phyloP scores from a whole-genome alignment of 2,888 invertebrate species.

The Branchipolynoe longqiensis region DNA sequence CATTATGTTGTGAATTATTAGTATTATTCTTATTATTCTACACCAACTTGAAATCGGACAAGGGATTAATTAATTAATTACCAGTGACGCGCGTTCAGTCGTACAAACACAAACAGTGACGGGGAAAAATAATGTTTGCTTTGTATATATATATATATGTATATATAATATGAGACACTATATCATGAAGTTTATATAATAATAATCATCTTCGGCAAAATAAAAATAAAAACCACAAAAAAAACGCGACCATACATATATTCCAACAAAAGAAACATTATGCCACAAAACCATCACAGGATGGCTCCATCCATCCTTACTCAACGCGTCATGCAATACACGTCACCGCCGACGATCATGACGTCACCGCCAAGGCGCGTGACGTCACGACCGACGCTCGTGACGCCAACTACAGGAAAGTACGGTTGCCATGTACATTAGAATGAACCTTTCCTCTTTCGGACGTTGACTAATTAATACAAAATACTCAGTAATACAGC shows the following conservation, averaged over 20 bases:
- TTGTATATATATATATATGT: slow-evolving; percentile 36
- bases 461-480: slow-evolving; percentile 52
- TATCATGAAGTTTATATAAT: slow-evolving; percentile 32
- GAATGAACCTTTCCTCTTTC: not conserved
- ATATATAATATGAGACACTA: slow-evolving; percentile 35
- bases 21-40: no score
- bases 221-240: no score
- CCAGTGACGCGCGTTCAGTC: slow-evolving; percentile 26
- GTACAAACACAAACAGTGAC: slow-evolving; percentile 41
- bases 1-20: no score
- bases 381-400: not conserved
- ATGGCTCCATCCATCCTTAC: slow-evolving; percentile 4
- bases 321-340: not conserved
- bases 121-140: slow-evolving; percentile 42
- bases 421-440: slow-evolving; percentile 34
- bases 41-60: slow-evolving; percentile 28
- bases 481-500: slow-evolving; percentile 53
- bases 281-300: slow-evolving; percentile 43
- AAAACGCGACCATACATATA: slow-evolving; percentile 30
- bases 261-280: slow-evolving; percentile 33
- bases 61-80: slow-evolving; percentile 8
- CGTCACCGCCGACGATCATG: not conserved
- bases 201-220: slow-evolving; percentile 35
- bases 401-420: slow-evolving; percentile 35
- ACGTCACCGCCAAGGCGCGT: not conserved